phyloP scores from a whole-genome alignment of 2,888 invertebrate species.

The Didymodactylos carnosus region DNA sequence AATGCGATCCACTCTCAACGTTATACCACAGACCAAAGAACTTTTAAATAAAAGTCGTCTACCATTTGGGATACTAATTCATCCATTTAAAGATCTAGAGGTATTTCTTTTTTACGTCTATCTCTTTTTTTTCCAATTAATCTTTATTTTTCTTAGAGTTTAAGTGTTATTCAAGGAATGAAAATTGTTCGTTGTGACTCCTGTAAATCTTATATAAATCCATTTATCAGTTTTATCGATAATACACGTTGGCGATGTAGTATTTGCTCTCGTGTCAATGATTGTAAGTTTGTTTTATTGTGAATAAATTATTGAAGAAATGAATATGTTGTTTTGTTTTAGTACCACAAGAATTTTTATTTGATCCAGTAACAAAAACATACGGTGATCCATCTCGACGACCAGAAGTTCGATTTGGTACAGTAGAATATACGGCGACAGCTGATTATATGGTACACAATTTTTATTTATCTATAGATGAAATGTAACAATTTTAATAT shows the following conservation, averaged over 20 bases:
- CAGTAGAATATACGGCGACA: slow-evolving; percentile 94
- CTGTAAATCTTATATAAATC: slow-evolving; percentile 96
- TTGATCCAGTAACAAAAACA: slow-evolving; percentile 83
- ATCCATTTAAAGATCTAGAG: slow-evolving; percentile 50
- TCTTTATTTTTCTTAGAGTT: slow-evolving; percentile 50
- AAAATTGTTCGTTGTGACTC: slow-evolving; percentile 86
- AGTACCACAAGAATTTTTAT: slow-evolving; percentile 97
- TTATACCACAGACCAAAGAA: slow-evolving; percentile 74
- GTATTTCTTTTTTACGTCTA: too few relatives aligned
- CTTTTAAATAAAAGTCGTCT: slow-evolving; percentile 78
- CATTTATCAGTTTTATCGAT: slow-evolving; percentile 87
- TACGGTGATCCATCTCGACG: slow-evolving; percentile 79
- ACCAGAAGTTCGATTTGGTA: slow-evolving; percentile 83
- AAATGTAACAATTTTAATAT: too few relatives aligned
- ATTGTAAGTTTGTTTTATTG: slow-evolving; percentile 65
- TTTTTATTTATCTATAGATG: neutral
- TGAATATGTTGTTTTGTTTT: too few relatives aligned
- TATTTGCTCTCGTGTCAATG: slow-evolving; percentile 83
- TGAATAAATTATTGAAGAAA: neutral
- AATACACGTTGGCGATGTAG: slow-evolving; percentile 93
- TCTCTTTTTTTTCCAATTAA: neutral
- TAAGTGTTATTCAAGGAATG: slow-evolving; percentile 86
- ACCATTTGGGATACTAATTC: slow-evolving; percentile 83
- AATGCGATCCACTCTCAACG: slow-evolving; percentile 78
- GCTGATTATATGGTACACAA: slow-evolving; percentile 92